A percentile compares a stretch with the other conserved stretches of the same genome.
These are phyloP conservation scores for Rhopilema esculentum DNA, from an alignment of 30 jellyfish, hydroid and myxozoan genomes.

Conservation along the genomic window DNA sequence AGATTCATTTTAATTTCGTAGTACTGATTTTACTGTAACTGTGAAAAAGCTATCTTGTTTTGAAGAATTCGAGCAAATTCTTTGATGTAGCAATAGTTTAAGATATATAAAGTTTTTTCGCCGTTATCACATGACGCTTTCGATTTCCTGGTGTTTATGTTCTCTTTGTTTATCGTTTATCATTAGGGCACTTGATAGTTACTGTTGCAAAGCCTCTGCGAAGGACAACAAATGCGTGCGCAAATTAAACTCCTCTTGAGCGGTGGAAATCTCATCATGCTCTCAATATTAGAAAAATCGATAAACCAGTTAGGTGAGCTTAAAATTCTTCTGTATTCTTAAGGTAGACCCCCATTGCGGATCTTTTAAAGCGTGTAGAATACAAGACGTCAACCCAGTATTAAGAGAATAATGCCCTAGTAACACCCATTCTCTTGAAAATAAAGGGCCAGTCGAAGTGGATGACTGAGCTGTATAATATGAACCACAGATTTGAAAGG, in stretches of 20 bases:
- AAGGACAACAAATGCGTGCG: not conserved
- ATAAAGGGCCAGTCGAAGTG: slow-evolving; percentile 72
- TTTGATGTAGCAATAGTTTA: too few relatives aligned
- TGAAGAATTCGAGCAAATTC: too few relatives aligned
- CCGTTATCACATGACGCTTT: too few relatives aligned
- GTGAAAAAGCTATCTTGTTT: too few relatives aligned
- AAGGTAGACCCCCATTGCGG: slow-evolving; percentile 68
- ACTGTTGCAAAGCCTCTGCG: not conserved
- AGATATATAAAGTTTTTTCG: too few relatives aligned
- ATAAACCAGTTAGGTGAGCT: slow-evolving; percentile 51
- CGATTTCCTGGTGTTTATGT: too few relatives aligned
- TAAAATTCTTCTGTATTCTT: slow-evolving; percentile 13
- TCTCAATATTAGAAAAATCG: not conserved
- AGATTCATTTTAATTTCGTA: too few relatives aligned
- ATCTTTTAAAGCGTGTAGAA: slow-evolving; percentile 49
- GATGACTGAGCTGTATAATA: slow-evolving; percentile 70
- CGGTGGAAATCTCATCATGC: not conserved
- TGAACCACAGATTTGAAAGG: slow-evolving; percentile 67
- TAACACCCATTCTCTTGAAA: slow-evolving; percentile 34
- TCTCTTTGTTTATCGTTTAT: too few relatives aligned
- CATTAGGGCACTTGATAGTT: not conserved
- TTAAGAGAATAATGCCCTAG: slow-evolving; percentile 21
- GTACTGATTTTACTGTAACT: too few relatives aligned
- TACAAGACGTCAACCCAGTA: slow-evolving; percentile 57
- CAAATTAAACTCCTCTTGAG: not conserved